A percentile compares a stretch with the other conserved stretches of the same genome.
Evolutionary conservation across 2,113 vertebrate species (phyloP).

Genomic region (Leiothrix lutea): DNA sequence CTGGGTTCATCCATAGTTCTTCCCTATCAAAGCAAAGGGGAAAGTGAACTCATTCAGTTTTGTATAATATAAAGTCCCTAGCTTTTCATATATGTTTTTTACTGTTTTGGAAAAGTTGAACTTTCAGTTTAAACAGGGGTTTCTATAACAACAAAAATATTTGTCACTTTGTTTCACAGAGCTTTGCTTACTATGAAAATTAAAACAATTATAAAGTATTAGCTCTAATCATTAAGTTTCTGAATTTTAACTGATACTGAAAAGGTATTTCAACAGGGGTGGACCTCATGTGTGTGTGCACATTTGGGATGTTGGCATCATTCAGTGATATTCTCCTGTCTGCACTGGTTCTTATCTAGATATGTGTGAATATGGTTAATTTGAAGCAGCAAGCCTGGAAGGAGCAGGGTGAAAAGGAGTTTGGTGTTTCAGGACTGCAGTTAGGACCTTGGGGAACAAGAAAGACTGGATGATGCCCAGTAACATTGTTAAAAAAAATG

Average conservation of each 20-base stretch:
- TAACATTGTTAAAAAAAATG: conserved; percentile 33
- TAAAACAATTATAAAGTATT: background rate
- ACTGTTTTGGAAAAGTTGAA: background rate
- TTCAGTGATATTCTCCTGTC: background rate
- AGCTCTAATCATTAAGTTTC: background rate
- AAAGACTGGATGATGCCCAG: conserved; percentile 29
- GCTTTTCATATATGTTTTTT: background rate
- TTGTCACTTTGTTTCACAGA: background rate
- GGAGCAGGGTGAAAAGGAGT: background rate
- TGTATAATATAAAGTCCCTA: background rate
- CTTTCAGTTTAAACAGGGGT: conserved; percentile 4
- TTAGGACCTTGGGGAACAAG: conserved; percentile 8
- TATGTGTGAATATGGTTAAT: background rate
- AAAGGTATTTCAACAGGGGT: background rate
- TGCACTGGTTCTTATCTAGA: background rate
- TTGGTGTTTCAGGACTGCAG: background rate
- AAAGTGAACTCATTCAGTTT: background rate
- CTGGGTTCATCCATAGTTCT: background rate
- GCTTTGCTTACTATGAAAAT: conserved; percentile 2
- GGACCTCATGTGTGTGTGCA: background rate
- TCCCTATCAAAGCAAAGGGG: background rate
- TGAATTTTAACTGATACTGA: background rate
- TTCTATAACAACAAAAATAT: conserved; percentile 46
- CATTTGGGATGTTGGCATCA: background rate
- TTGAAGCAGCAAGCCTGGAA: background rate